A percentile compares a stretch with the other conserved stretches of the same genome.
Conservation (phyloP, 2,888 invertebrate genomes). For the Phyllotreta cruciferae region DNA sequence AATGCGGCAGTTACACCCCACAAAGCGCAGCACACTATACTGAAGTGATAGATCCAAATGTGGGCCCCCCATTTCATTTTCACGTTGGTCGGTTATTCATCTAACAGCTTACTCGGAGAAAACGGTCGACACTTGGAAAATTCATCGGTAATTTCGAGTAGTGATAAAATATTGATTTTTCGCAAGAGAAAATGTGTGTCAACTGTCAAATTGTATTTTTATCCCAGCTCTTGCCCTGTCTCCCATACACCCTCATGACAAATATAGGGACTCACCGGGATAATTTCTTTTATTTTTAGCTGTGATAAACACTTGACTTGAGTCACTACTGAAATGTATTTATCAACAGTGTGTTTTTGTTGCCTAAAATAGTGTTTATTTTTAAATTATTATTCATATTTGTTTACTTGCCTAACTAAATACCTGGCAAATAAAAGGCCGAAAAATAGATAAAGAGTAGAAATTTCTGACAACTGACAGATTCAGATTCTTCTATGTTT, state of each 20-base stretch:
- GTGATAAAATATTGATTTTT: slow-evolving; percentile 41
- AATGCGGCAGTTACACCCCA: slow-evolving; percentile 45
- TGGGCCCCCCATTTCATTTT: slow-evolving; percentile 56
- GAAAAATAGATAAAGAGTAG: too few relatives aligned
- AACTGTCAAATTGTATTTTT: slow-evolving; percentile 38
- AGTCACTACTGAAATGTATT: neutral
- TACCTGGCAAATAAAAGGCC: too few relatives aligned
- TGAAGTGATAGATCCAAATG: slow-evolving; percentile 48
- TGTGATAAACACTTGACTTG: too few relatives aligned
- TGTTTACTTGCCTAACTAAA: too few relatives aligned
- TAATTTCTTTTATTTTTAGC: slow-evolving; percentile 5
- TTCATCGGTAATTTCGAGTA: slow-evolving; percentile 28
- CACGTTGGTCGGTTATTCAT: slow-evolving; percentile 37
- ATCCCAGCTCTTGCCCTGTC: slow-evolving; percentile 23
- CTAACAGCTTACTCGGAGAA: slow-evolving; percentile 31
- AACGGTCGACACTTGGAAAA: slow-evolving; percentile 29
- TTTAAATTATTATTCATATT: too few relatives aligned
- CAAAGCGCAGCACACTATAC: slow-evolving; percentile 43
- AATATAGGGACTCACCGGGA: slow-evolving; percentile 21
- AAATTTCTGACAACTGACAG: too few relatives aligned
- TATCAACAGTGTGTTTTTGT: neutral
- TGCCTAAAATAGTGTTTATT: too few relatives aligned
- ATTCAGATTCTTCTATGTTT: too few relatives aligned
- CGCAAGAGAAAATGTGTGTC: slow-evolving; percentile 41
- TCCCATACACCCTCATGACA: slow-evolving; percentile 16